Evolutionary conservation across 2,113 vertebrate genomes (phyloP).

Genomic region (Bufo bufo): DNA sequence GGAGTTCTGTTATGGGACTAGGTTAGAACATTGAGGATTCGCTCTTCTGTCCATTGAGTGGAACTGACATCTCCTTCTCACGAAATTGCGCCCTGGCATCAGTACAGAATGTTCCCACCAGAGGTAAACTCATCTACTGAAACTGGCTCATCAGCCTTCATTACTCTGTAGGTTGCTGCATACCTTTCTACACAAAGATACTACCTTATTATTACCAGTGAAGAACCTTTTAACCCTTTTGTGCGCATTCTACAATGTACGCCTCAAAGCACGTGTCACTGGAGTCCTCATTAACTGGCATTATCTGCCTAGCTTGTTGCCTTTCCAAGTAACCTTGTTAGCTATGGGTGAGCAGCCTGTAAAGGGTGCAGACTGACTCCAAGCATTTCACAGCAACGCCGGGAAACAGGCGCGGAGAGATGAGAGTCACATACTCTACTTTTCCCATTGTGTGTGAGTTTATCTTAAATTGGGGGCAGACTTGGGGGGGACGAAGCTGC

Average conservation of each 20-base stretch:
- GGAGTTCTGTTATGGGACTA: background rate
- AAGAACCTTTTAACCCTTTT: background rate
- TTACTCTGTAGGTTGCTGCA: background rate
- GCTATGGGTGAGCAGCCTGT: background rate
- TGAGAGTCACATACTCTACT: background rate
- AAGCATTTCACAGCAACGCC: background rate
- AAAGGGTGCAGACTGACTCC: conserved; percentile 2
- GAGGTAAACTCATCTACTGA: background rate
- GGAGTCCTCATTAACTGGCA: conserved; percentile 20
- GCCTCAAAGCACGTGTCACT: background rate
- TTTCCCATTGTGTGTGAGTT: too few relatives aligned
- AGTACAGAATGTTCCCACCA: background rate
- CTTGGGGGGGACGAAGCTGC: background rate
- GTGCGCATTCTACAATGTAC: background rate
- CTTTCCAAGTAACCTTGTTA: conserved; percentile 33
- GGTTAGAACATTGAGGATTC: background rate
- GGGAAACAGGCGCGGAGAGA: background rate
- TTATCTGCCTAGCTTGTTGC: background rate
- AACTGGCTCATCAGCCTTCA: background rate
- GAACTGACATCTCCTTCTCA: conserved; percentile 13
- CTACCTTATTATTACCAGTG: background rate
- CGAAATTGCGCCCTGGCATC: conserved; percentile 15
- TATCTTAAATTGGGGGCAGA: too few relatives aligned
- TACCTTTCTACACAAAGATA: background rate
- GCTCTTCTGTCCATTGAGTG: background rate